phyloP scores from a whole-genome alignment of 2,113 vertebrate genomes.

The Heteronetta atricapilla region DNA sequence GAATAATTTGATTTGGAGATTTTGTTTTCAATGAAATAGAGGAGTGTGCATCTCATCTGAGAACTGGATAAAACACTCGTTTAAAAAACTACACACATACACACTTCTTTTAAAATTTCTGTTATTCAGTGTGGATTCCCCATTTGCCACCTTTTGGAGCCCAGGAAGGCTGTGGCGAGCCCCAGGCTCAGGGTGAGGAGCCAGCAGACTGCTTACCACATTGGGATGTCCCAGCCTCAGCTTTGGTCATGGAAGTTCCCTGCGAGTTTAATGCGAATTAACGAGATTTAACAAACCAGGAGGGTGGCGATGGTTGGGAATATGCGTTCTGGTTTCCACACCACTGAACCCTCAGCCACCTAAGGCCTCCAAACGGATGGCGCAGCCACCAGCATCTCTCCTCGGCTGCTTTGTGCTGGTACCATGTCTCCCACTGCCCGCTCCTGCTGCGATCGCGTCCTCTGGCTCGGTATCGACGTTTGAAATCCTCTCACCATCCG shows the following conservation, averaged over 20 bases:
- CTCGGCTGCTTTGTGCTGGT: neutral
- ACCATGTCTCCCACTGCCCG: neutral
- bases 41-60: neutral
- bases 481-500: neutral
- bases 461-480: neutral
- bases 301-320: neutral
- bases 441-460: neutral
- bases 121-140: neutral
- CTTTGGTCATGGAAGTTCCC: neutral
- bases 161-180: neutral
- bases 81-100: neutral
- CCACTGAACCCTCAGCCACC: too few relatives aligned
- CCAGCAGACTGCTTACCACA: rapidly evolving
- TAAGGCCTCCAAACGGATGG: too few relatives aligned
- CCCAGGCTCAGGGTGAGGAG: neutral
- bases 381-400: neutral
- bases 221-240: neutral
- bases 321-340: rapidly evolving
- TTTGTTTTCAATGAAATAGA: neutral
- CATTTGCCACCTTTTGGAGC: neutral
- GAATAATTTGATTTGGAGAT: neutral
- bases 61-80: neutral
- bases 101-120: too few relatives aligned
- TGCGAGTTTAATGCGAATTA: neutral
- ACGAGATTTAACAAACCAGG: neutral